A percentile compares a stretch with the other conserved stretches of the same genome.
phyloP scores from a whole-genome alignment of 2,113 vertebrate genomes.

The Prolemur simus region DNA sequence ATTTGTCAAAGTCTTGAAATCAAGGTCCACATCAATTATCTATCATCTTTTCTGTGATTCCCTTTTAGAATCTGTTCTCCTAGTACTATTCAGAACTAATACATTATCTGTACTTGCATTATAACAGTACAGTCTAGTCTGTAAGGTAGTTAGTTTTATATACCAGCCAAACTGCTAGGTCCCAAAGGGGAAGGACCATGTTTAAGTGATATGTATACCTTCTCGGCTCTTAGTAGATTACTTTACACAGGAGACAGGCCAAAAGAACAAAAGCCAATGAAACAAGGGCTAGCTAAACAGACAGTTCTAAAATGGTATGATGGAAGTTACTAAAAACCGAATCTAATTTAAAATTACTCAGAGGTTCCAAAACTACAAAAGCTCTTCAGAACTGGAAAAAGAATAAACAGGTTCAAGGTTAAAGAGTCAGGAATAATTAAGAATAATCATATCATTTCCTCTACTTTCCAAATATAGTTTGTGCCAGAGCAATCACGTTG shows the following conservation, averaged over 20 bases:
- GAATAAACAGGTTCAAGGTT: neutral
- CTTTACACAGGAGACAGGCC: neutral
- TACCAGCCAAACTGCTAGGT: neutral
- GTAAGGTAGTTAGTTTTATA: neutral
- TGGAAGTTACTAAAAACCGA: neutral
- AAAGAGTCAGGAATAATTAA: neutral
- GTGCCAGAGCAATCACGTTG: neutral
- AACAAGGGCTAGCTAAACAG: neutral
- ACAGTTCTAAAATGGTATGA: neutral
- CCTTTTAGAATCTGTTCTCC: neutral
- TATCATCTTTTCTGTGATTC: neutral
- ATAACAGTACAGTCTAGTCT: neutral
- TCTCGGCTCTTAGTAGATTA: neutral
- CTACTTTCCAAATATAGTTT: neutral
- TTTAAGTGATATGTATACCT: neutral
- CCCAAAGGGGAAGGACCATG: neutral
- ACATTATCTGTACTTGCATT: neutral
- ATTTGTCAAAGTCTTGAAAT: neutral
- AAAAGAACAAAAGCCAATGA: neutral
- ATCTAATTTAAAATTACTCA: neutral
- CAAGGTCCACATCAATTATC: neutral
- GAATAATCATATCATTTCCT: slow-evolving; percentile 14
- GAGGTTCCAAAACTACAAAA: neutral
- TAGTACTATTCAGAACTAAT: neutral
- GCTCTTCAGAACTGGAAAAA: slow-evolving; percentile 14